Evolutionary conservation across 2,797 vertebrate genomes (phyloP), one percentile per base, ranked within the genome.

Genomic region (Sebastiscus albofasciatus): DNA sequence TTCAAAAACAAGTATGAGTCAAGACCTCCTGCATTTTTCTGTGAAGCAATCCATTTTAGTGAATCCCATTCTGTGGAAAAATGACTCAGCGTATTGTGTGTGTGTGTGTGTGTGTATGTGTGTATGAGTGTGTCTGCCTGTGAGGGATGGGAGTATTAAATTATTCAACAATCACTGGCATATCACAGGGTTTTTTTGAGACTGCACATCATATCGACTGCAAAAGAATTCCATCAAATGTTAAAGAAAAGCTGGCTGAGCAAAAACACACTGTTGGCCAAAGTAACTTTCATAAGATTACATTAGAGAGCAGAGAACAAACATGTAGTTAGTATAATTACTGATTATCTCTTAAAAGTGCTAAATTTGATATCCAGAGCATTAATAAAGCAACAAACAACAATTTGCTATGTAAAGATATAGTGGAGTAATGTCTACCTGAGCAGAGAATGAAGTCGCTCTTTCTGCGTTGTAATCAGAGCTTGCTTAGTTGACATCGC

Each of bases 101-200:
- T 72, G 4, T 36, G 46, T 27, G 26, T 72, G 4, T 46, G 46
- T 39, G 33, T 72, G 4, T 36, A 39, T 65, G 24, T 64, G 49
- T 54, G 31, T 62, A 4, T 60, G 14, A 13, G 13, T 65, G 8
- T 33, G 52, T 18, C n/a, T 64, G 56, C 13, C 27, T 73, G 31
- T 18, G 7, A 72, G 61, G 29, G 64, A 79, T 71, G 42, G 27
- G 61, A 9, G 11, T 49, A 33, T 60, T 88, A 4, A 83, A 87
- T 88, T 72, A 84, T 91, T 90, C 31, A 84, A 65, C 67, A 65
- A 69, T 74, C 7, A 20, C 20, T 39, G 61, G 14, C 62, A 36
- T 68, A 75, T 82, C 54, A 55, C 26, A 26, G 34, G 27, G 5
- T 13, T 27, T 65, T 75, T 69, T 82, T 52, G 58, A 78, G 34